phyloP scores from a whole-genome alignment of 2,888 invertebrate species.

The Polylopha cassiicola region DNA sequence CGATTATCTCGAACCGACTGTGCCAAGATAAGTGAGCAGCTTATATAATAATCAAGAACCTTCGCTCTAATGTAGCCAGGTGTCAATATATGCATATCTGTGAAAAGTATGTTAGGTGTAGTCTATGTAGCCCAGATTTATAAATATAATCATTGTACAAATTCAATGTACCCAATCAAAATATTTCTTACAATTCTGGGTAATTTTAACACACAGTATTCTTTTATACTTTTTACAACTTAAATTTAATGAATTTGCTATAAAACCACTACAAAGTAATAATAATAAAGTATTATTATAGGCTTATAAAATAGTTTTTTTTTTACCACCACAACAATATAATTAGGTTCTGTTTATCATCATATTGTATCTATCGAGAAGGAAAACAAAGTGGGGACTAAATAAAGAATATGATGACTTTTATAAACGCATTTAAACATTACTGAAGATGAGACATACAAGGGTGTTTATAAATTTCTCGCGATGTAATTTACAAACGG shows the following conservation, averaged over 20 bases:
- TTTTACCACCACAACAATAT: constrained; percentile 44
- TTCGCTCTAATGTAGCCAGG: constrained; percentile 1
- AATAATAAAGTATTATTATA: constrained; percentile 53
- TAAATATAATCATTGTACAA: constrained; percentile 20
- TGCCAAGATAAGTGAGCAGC: neutral
- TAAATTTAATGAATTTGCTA: constrained; percentile 48
- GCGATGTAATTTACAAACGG: constrained; percentile 21
- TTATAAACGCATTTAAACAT: no score
- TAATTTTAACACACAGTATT: constrained; percentile 38
- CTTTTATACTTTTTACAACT: constrained; percentile 58
- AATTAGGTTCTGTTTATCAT: constrained; percentile 6
- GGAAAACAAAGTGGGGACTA: neutral
- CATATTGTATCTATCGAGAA: constrained; percentile 4
- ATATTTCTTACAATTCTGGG: constrained; percentile 31
- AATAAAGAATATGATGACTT: no score
- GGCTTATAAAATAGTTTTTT: constrained; percentile 38
- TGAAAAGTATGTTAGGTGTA: constrained; percentile 1
- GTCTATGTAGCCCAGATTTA: neutral
- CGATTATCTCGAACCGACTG: constrained; percentile 1
- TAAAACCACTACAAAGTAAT: constrained; percentile 32
- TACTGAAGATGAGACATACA: no score
- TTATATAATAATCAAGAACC: neutral
- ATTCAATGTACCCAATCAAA: constrained; percentile 25
- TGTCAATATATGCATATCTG: constrained; percentile 25
- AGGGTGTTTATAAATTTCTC: constrained; percentile 24